Base-by-base conservation (phyloP, 2,113 vertebrate species). In the Ranitomeya variabilis region DNA sequence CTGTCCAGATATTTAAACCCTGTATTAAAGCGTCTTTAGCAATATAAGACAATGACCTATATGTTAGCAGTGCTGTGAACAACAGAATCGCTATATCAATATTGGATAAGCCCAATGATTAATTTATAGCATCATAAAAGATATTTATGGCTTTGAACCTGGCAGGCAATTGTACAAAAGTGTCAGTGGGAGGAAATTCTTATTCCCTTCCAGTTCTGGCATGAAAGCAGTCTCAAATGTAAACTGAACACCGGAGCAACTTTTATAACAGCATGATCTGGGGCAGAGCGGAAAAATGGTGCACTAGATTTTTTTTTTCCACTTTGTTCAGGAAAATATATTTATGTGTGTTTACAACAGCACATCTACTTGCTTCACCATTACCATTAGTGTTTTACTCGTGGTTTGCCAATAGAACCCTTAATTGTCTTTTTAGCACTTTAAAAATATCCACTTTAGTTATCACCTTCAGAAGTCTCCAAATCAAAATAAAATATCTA, bases 91-190 rank as follows among this genome's bases (percentile, higher is more conserved):
- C 85, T 77, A 51, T 76, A 86, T 86, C 85, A 86, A 86, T 86
- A 86, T 86, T 86, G 73, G 85, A 86, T 86, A 86, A 86, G 73
- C 73, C 84, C 18, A 5, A 11, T 86, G 71, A 86, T 86, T 86
- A 86, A 77, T 86, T 86, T 77, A 86, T 86, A 37, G 71, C 73
- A 86, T 78, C 85, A 59, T 86, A 86, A 77, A 86, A 86, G 85
- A 62, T 86, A 51, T 86, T 77, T 77, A 77, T 77, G 85, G 85
- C 85, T 86, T 86, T 86, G 85, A 86, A 77, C 85, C 73, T 77
- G 71, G 73, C 67, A 73, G 85, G 73, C 71, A 86, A 86, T 71
- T 62, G 67, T 55, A 86, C 57, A 78, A 64, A 57, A 71, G 59
- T 77, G 85, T 60, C 85, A 78, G 73, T 64, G 26, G 85, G 67